Evolutionary conservation across 1,140 invertebrate genomes (phyloP), one percentile per base, ranked within the genome.

Genomic region (Drosophila ohnishii): DNA sequence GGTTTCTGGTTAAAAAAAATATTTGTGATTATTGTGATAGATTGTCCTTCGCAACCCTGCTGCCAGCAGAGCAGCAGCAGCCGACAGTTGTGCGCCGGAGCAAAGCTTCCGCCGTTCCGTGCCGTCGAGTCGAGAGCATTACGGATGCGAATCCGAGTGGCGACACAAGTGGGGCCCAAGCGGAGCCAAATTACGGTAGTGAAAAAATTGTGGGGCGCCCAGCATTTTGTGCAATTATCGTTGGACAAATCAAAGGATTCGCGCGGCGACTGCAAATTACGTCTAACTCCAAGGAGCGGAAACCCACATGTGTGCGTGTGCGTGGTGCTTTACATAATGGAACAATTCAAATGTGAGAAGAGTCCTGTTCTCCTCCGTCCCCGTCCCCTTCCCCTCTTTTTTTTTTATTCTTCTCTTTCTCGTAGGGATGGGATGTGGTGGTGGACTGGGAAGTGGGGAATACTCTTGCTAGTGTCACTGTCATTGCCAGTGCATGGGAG

Each of bases 401-500:
- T 16, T 32, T 50, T 53, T 44, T 58, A 48, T 59, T 62, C 71
- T 61, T 78, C 44, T n/a, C 51, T n/a, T 25, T 39, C 51, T 37
- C 51, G 51, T 37, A 34, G 34, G 19, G 28, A 64, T 39, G 37
- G 25, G 39, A 57, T 67, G 34, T 22, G 35, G 34, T 30, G 28
- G 47, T 11, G 47, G 25, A 30, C 47, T 10, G 47, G 34, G 22
- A 34, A 16, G 13, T 16, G 28, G 37, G 42, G 48, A 14, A 69
- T 44, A 60, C 70, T 71, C 66, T 73, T 80, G 84, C 82, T 87
- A 88, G 83, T 87, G 76, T 87, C 84, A 87, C 79, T 88, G 80
- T 88, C 81, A 85, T 84, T 84, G 81, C 73, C 78, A 86, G 45
- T 87, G 83, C 77, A 72, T 39, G 57, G 59, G 65, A 86, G 51